Conservation (phyloP, 2,113 vertebrate species). For the Panurus biarmicus region DNA sequence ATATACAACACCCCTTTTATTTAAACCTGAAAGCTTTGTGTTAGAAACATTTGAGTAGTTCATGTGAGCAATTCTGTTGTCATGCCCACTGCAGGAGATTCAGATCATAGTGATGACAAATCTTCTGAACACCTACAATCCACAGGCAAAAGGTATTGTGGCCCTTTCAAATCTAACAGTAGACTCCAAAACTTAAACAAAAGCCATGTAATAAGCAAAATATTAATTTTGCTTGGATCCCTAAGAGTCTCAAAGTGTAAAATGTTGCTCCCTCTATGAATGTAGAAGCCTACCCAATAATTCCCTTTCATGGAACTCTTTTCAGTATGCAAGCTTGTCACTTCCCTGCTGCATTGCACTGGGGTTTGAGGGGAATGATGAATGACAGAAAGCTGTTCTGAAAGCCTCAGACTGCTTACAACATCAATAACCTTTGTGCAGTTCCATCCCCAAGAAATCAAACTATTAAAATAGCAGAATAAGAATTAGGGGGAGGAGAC, state of each 20-base stretch:
- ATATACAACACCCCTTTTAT: neutral
- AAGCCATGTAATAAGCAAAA: neutral
- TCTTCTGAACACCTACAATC: neutral
- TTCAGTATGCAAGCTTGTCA: neutral
- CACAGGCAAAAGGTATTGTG: neutral
- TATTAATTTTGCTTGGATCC: neutral
- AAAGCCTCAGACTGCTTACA: neutral
- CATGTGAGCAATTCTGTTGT: neutral
- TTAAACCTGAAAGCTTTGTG: neutral
- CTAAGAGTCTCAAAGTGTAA: neutral
- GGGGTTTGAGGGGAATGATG: neutral
- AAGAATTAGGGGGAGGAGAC: neutral
- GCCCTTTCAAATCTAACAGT: neutral
- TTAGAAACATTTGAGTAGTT: neutral
- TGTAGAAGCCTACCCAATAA: neutral
- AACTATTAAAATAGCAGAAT: neutral
- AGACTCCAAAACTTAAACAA: neutral
- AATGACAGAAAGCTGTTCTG: neutral
- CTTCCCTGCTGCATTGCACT: neutral
- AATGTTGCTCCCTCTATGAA: neutral
- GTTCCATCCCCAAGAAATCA: neutral
- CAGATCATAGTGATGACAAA: neutral
- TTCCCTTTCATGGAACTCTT: neutral
- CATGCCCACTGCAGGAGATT: neutral
- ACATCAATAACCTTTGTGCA: neutral